A percentile compares a stretch with the other conserved stretches of the same genome.
Conservation (phyloP, 2,113 vertebrate genomes). For the Marcusenius ussheri region DNA sequence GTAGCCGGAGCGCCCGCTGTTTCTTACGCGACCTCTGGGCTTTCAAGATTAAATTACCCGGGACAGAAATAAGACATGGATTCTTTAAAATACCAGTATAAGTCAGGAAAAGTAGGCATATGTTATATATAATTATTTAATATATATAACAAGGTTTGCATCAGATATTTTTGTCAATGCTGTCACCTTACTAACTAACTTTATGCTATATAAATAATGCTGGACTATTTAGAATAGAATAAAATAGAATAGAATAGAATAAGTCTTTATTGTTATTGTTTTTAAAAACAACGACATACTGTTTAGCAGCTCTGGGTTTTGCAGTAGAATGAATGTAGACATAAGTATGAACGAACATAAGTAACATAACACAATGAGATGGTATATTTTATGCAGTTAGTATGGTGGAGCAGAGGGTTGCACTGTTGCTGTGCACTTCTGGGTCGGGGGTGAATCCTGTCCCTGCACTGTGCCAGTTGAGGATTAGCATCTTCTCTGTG, state of each 20-base stretch:
- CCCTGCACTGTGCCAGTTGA: background rate
- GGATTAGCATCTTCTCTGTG: background rate
- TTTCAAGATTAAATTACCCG: background rate
- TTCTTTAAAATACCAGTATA: background rate
- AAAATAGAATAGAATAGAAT: too few relatives aligned
- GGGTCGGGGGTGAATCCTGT: background rate
- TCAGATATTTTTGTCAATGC: background rate
- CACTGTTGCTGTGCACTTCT: background rate
- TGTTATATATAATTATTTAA: background rate
- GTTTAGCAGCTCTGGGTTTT: too few relatives aligned
- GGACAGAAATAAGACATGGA: background rate
- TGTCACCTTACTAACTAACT: background rate
- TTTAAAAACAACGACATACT: too few relatives aligned
- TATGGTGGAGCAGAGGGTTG: background rate
- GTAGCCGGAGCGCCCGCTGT: conserved; percentile 33
- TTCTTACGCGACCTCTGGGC: background rate
- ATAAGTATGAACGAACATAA: too few relatives aligned
- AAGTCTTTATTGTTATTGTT: too few relatives aligned
- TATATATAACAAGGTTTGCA: background rate
- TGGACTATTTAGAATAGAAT: background rate
- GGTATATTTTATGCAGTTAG: background rate
- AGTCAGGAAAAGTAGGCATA: background rate
- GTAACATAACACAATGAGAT: too few relatives aligned
- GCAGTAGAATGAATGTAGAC: too few relatives aligned
- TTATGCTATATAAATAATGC: background rate